Conservation (phyloP, 2,888 invertebrate species). For the Coleophora deauratella region DNA sequence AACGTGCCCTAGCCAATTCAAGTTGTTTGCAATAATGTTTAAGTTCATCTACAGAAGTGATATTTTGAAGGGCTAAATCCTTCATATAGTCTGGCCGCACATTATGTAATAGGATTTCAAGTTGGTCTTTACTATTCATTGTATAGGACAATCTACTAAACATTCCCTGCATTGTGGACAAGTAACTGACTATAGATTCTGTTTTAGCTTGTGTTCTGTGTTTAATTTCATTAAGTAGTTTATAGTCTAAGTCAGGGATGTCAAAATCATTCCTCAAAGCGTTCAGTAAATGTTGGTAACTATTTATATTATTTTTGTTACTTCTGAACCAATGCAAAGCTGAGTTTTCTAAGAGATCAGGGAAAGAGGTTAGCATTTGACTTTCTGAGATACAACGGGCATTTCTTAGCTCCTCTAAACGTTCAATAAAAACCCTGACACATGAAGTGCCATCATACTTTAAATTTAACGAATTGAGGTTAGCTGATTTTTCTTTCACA, state of each 20-base stretch:
- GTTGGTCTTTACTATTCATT: background rate
- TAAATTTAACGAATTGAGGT: too few species aligned
- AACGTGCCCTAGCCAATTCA: slow-evolving; percentile 8
- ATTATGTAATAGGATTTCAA: slow-evolving; percentile 6
- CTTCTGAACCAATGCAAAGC: slow-evolving; percentile 6
- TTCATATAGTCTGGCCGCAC: slow-evolving; percentile 10
- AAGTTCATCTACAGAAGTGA: background rate
- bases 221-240: slow-evolving; percentile 5
- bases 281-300: background rate
- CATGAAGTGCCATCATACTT: too few species aligned
- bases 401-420: slow-evolving; percentile 5
- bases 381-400: slow-evolving; percentile 3
- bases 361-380: slow-evolving; percentile 4
- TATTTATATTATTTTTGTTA: background rate
- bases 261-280: background rate
- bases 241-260: slow-evolving; percentile 5
- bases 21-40: slow-evolving; percentile 1
- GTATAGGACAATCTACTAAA: slow-evolving; percentile 1
- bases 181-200: slow-evolving; percentile 1
- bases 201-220: slow-evolving; percentile 5
- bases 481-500: too few species aligned
- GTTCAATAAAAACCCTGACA: slow-evolving; percentile 8
- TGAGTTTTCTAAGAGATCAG: slow-evolving; percentile 3
- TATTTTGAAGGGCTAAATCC: slow-evolving; percentile 3
- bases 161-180: slow-evolving; percentile 1